phyloP scores from a whole-genome alignment of 2,888 invertebrate genomes.

The Lepidochrysops patricia region DNA sequence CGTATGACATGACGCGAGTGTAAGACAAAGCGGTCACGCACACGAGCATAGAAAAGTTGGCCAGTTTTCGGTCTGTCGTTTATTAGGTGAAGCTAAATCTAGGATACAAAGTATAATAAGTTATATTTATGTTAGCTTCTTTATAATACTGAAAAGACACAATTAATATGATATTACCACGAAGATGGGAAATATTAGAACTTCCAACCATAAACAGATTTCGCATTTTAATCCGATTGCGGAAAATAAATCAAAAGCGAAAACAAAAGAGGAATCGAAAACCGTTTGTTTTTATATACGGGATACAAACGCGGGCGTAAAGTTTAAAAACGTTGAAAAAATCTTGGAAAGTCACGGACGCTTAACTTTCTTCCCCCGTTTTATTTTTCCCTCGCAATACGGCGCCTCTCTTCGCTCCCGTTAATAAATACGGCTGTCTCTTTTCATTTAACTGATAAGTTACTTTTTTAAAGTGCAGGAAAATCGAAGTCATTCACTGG shows the following conservation, averaged over 20 bases:
- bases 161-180: too few relatives aligned
- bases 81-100: too few relatives aligned
- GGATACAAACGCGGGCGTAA: conserved; percentile 51
- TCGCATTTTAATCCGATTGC: background rate
- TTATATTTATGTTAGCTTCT: background rate
- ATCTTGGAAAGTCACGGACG: conserved; percentile 75
- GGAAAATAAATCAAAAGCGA: conserved; percentile 17
- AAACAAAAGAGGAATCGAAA: conserved; percentile 60
- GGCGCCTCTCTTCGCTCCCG: conserved; percentile 37
- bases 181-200: background rate
- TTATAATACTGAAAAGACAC: too few relatives aligned
- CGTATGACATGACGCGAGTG: too few relatives aligned
- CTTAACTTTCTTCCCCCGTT: conserved; percentile 75
- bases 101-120: background rate
- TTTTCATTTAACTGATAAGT: conserved; percentile 66
- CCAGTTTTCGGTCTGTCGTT: too few relatives aligned
- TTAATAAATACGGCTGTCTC: conserved; percentile 39
- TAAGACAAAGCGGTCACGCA: too few relatives aligned
- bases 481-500: conserved; percentile 65
- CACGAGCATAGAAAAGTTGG: too few relatives aligned
- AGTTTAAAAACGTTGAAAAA: conserved; percentile 70
- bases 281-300: conserved; percentile 59
- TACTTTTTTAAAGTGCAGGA: conserved; percentile 70
- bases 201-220: background rate
- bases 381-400: conserved; percentile 62